Evolutionary conservation across 2,113 vertebrate genomes (phyloP).

Genomic region (Dolichallabes microphthalmus): DNA sequence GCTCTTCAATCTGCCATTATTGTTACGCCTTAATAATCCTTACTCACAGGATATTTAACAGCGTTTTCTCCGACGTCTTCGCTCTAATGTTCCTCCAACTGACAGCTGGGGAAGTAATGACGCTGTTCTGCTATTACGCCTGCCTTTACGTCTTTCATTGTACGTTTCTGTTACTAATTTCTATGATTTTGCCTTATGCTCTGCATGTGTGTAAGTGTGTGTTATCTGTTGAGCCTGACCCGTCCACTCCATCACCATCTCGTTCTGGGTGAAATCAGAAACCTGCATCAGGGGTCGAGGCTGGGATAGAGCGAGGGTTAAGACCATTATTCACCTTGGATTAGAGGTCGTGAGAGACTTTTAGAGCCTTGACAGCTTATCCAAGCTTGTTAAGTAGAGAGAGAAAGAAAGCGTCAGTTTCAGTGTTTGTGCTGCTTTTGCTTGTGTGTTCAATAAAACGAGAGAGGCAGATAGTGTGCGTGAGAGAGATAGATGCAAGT

Average conservation of each 20-base stretch:
- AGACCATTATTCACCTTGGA: constrained; percentile 15
- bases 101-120: constrained; percentile 22
- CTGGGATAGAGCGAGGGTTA: not conserved
- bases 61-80: not conserved
- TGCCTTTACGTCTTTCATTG: not conserved
- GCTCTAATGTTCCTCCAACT: not conserved
- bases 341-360: constrained; percentile 17
- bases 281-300: not conserved
- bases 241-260: not conserved
- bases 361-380: constrained; percentile 28
- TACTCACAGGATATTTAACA: not conserved
- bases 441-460: too few relatives aligned
- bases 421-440: not conserved
- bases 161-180: not conserved
- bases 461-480: not conserved
- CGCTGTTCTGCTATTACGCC: not conserved
- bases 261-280: not conserved
- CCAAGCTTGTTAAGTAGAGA: constrained; percentile 28
- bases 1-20: not conserved
- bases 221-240: constrained; percentile 17
- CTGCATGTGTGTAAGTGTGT: not conserved
- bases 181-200: not conserved
- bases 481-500: not conserved
- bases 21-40: not conserved
- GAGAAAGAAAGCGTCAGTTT: not conserved